These are phyloP conservation scores for Orthonyx spaldingii DNA, from an alignment of 2,113 vertebrate genomes.

Conservation along the genomic window DNA sequence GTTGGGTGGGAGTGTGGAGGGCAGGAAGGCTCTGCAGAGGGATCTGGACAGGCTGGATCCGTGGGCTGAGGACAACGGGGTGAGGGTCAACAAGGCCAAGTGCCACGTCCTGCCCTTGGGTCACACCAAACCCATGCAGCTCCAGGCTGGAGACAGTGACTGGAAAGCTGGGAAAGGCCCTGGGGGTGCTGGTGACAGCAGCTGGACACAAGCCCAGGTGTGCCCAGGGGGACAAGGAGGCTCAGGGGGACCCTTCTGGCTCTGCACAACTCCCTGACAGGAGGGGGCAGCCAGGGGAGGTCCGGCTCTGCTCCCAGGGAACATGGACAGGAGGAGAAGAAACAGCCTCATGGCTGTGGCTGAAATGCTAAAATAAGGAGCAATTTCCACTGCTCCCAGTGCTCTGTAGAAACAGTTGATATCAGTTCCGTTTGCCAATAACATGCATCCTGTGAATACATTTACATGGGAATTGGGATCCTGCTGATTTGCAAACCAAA, in stretches of 20 bases:
- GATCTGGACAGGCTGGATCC: not conserved
- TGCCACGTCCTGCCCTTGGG: not conserved
- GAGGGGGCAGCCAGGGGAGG: accelerated
- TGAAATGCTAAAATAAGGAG: not conserved
- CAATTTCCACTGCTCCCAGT: not conserved
- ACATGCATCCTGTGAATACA: not conserved
- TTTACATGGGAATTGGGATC: not conserved
- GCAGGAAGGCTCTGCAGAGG: not conserved
- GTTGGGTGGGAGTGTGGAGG: not conserved
- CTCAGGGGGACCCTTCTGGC: not conserved
- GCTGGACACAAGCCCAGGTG: not conserved
- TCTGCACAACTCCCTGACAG: not conserved
- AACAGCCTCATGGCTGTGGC: not conserved
- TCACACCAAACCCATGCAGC: not conserved
- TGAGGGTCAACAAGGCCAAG: not conserved
- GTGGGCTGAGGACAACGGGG: accelerated
- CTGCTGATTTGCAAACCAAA: not conserved
- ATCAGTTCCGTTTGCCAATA: not conserved
- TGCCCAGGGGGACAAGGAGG: not conserved
- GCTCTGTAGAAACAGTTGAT: not conserved
- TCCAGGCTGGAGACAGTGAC: not conserved
- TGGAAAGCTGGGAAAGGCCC: not conserved
- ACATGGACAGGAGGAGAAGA: not conserved
- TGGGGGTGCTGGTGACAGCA: not conserved
- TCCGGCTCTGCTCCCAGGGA: accelerated